Conservation (phyloP, 2,113 vertebrate species). For the Petrocephalus microphthalmus region DNA sequence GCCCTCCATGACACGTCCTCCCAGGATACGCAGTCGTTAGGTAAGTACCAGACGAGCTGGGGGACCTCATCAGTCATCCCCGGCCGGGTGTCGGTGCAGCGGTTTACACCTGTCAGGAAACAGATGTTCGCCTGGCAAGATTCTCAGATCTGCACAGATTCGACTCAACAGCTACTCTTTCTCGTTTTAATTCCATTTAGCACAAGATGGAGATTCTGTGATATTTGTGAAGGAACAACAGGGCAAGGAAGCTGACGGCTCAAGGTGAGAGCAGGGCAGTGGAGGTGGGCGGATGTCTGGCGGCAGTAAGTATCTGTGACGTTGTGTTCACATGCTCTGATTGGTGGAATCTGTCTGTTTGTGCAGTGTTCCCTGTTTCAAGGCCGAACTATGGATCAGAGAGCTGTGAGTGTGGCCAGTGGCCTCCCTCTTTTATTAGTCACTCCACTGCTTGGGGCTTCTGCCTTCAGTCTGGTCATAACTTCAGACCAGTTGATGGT, state of each 20-base stretch:
- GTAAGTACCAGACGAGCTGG: conserved; percentile 29
- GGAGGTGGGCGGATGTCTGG: background rate
- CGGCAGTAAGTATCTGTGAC: background rate
- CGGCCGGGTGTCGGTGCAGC: background rate
- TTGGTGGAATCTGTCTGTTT: conserved; percentile 13
- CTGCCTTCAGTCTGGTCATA: background rate
- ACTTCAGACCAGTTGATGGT: background rate
- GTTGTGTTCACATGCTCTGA: background rate
- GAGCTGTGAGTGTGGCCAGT: conserved; percentile 76
- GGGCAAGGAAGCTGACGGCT: conserved; percentile 58
- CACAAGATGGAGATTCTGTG: conserved; percentile 76
- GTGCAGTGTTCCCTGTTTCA: conserved; percentile 74
- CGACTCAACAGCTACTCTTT: background rate
- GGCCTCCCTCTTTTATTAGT: background rate
- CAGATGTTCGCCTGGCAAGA: background rate
- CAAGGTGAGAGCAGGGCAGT: conserved; percentile 62
- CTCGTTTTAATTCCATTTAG: conserved; percentile 36
- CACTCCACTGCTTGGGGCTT: background rate
- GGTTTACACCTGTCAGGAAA: background rate
- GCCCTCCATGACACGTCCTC: conserved; percentile 57
- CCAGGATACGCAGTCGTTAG: conserved; percentile 67
- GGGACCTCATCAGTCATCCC: background rate
- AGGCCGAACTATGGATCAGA: conserved; percentile 92
- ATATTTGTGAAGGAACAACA: conserved; percentile 84
- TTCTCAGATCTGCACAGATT: background rate